Percentiles rank a stretch among this genome's conserved stretches.
Evolutionary conservation across 2,113 vertebrate species (phyloP).

Genomic region (Zootoca vivipara): DNA sequence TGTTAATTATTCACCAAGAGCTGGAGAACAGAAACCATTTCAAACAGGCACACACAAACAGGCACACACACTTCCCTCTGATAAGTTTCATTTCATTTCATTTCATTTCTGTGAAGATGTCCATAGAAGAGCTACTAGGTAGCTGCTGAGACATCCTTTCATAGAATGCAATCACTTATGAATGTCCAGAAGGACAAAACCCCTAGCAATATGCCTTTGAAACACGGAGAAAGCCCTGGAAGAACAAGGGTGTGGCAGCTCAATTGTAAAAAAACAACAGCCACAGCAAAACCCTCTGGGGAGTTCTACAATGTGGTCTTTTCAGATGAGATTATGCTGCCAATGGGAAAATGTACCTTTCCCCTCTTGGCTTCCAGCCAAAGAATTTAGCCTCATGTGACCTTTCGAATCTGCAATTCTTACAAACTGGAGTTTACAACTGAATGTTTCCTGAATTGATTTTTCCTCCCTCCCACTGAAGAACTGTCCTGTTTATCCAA

Average conservation of each 20-base stretch:
- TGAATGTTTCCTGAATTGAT: conserved; percentile 50
- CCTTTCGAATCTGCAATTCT: conserved; percentile 50
- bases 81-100: neutral
- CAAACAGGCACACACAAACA: neutral
- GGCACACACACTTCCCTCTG: neutral
- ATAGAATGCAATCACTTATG: fast-evolving
- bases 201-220: neutral
- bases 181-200: neutral
- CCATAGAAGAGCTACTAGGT: neutral
- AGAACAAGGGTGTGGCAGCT: neutral
- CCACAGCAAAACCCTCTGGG: neutral
- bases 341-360: conserved; percentile 43
- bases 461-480: conserved; percentile 26
- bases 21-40: neutral
- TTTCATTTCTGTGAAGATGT: neutral
- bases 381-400: conserved; percentile 57
- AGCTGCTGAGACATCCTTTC: neutral
- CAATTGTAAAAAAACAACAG: neutral
- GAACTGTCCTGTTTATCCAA: conserved; percentile 33
- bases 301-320: neutral
- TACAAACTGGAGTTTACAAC: conserved; percentile 60
- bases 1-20: neutral
- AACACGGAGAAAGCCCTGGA: neutral
- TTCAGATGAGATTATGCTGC: conserved; percentile 11
- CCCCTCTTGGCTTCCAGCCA: conserved; percentile 31